These are phyloP conservation scores for Drosophila mulleri DNA, from an alignment of 2,888 invertebrate genomes.

Conservation along the genomic window DNA sequence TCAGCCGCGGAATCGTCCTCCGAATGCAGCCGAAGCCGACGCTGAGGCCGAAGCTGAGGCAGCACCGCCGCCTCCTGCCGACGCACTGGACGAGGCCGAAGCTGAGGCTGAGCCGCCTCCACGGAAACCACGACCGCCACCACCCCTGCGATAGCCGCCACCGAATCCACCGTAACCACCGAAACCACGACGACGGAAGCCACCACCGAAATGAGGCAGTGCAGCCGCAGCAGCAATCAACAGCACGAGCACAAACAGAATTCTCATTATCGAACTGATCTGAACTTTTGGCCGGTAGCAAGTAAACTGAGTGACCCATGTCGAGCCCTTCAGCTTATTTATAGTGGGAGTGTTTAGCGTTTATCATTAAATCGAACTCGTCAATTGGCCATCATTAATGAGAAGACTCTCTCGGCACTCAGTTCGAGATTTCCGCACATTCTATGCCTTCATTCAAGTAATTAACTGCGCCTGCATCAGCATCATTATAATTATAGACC, in stretches of 20 bases:
- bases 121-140: conserved; percentile 9
- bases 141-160: background rate
- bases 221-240: conserved; percentile 70
- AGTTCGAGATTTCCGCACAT: conserved; percentile 34
- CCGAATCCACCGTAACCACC: background rate
- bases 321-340: conserved; percentile 54
- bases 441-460: conserved; percentile 52
- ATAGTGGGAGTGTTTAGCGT: conserved; percentile 46
- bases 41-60: conserved; percentile 37
- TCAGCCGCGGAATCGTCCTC: conserved; percentile 40
- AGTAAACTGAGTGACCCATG: conserved; percentile 59
- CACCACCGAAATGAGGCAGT: conserved; percentile 33
- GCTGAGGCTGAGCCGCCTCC: conserved; percentile 30
- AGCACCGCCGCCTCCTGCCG: conserved; percentile 19
- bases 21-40: conserved; percentile 16
- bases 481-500: conserved; percentile 8
- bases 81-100: conserved; percentile 39
- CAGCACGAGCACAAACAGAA: conserved; percentile 70
- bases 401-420: conserved; percentile 6
- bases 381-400: conserved; percentile 38
- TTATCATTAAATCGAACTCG: background rate
- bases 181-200: conserved; percentile 5
- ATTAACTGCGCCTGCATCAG: conserved; percentile 32
- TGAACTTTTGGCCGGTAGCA: conserved; percentile 35
- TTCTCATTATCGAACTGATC: conserved; percentile 67